Evolutionary conservation across 2,888 invertebrate species (phyloP), one percentile per base, ranked within the genome.

Genomic region (Plagodis pulveraria): DNA sequence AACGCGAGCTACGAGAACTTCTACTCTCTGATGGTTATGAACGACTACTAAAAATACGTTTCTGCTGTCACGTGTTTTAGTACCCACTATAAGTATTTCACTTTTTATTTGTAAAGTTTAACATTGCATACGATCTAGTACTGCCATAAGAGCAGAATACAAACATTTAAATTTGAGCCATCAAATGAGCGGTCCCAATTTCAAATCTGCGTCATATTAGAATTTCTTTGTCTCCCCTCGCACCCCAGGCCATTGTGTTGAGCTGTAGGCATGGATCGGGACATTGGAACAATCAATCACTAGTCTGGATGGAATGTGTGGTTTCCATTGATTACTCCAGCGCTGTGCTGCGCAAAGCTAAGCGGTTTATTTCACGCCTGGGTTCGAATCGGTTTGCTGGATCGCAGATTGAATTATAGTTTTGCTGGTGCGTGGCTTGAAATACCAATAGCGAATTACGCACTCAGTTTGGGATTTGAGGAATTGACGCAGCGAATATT

Each of bases 321-420:
- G 68, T 63, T 68, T 60, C 61, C 63, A 66, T 63, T 66, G 65
- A 69, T 69, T 68, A 68, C 66, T 66, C 12, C 60, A 63, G 56
- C 63, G 56, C 42, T 56, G 52, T 56, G 63, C 54, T 62, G 56
- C 51, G 62, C 59, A 60, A 53, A 61, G 63, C 57, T 61, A 64
- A 68, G 66, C 65, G 63, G 60, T 67, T 67, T 67, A 67, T 65
- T 62, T 56, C 65, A 56, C 62, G 62, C 63, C 54, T 49, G 56
- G 55, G 60, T 62, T 60, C 62, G 65, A 68, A 62, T 65, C 22
- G 53, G 46, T 51, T 46, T 50, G 55, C 65, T 51, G 55, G 59
- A 56, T 62, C 51, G 56, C 59, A 62, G 59, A 65, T 63, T 55
- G 65, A 63, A 61, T 63, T 50, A 62, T 55, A 59, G 59, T 59